Evolutionary conservation across 2,113 vertebrate species (phyloP), one percentile per base, ranked within the genome.

Genomic region (Neofelis nebulosa): DNA sequence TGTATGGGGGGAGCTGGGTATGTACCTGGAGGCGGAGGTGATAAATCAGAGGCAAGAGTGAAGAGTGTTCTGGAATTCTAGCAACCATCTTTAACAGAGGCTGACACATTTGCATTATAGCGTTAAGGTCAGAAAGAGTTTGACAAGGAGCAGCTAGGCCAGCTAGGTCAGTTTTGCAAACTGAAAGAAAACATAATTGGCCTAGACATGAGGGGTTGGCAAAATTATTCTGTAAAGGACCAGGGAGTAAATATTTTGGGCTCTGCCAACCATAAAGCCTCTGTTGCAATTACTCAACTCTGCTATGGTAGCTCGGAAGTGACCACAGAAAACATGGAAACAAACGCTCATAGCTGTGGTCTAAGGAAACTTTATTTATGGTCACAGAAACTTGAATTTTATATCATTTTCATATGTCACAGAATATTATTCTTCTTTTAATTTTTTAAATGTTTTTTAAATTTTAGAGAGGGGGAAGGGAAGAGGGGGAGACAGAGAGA

Each of bases 171-270:
- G 12, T 96, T 96, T 97, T 82, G 89, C 91, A 97, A 52, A 93
- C 65, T 36, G 76, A 91, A 96, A 91, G 96, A 90, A 96, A 93
- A 89, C 41, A 33, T 78, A 94, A 97, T 93, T 95, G 88, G 48
- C 48, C 61, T 91, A 95, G 96, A 96, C 61, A 95, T 31, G 93
- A 94, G 74, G 63, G 18, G 57, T 90, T 94, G 88, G 96, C 76
- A 78, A 88, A 95, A 88, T 90, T 81, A 85, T 91, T 79, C 66
- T 55, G 16, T 76, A 31, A 68, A 95, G 82, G 55, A 38, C 63
- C n/a, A 81, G 76, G 76, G 73, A 48, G 71, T 93, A 88, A 97
- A 92, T 90, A 94, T 80, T 96, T 90, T 23, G 36, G 52, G 74
- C 33, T 94, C 61, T 92, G 74, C 48, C 5, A 19, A 69, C 33